These are phyloP conservation scores for Caenorhabditis angaria DNA, from an alignment of 2,888 invertebrate genomes.

Conservation along the genomic window DNA sequence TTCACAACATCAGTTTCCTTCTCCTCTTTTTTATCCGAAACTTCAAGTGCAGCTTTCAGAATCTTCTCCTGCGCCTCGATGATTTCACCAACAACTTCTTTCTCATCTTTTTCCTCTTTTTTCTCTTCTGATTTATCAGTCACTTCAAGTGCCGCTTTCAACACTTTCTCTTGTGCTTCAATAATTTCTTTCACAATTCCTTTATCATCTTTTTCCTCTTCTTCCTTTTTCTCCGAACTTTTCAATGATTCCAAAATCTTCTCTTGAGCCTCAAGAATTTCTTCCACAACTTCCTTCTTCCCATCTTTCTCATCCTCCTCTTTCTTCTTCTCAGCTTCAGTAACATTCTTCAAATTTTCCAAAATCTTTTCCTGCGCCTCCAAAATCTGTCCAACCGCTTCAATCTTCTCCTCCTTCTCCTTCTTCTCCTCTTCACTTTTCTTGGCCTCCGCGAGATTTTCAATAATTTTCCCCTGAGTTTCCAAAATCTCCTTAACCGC, in stretches of 20 bases:
- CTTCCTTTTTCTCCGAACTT: background rate
- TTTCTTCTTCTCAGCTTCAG: background rate
- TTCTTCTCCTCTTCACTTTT: background rate
- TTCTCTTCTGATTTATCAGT: background rate
- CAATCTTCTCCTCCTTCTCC: background rate
- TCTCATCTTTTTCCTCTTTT: conserved; percentile 2
- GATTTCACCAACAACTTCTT: background rate
- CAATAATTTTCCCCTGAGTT: too few relatives aligned
- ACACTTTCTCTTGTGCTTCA: background rate
- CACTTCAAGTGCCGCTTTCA: background rate
- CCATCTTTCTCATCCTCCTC: conserved; percentile 8
- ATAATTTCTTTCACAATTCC: conserved; percentile 22
- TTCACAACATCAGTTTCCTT: background rate
- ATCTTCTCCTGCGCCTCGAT: background rate
- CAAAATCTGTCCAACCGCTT: background rate
- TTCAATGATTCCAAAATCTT: background rate
- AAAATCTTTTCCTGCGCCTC: background rate
- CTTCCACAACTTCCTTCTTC: background rate
- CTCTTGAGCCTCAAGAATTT: background rate
- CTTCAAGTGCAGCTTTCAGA: background rate
- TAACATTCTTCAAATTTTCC: background rate
- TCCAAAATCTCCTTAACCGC: background rate
- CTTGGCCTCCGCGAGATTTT: too few relatives aligned
- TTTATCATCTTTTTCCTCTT: conserved; percentile 2
- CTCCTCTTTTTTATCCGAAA: background rate